Base-by-base conservation (phyloP, 2,888 invertebrate genomes). In the Clivina fossor region DNA sequence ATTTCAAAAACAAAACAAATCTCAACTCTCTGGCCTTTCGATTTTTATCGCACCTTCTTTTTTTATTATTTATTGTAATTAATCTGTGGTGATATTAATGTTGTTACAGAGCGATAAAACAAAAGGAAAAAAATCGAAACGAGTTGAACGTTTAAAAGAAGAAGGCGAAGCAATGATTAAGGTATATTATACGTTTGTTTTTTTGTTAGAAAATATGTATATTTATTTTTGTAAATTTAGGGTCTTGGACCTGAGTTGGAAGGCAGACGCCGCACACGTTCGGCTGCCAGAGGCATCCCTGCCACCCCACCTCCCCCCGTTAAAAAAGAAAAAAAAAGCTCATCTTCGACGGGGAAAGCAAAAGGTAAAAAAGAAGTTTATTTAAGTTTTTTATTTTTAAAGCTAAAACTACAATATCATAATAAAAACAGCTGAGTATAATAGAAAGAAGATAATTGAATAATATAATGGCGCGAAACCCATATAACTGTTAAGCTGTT, bases 181-280 rank as follows among this genome's bases (percentile, higher is more conserved):
- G 74, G 79, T 78, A 65, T 41, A 4, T 7, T 18, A 41, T n/a
- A 13, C 11, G 11, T 3, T 2, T 5, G 13, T 20, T 41, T 41
- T 22, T 41, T 3, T 41, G 13, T 16, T 11, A 24, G 2, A 41
- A 41, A 9, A 32, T 32, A 9, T 18, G 1, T 15, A 37, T 43
- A 47, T 56, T 44, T 54, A n/a, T n/a, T n/a, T n/a, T n/a, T n/a
- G n/a, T n/a, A n/a, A 46, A 66, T 65, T 28, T 63, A 79, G 79
- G 77, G 75, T 58, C 66, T 79, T 59, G 76, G 75, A 58, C 74
- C 76, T 2, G 79, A 80, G 63, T 72, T 78, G 7, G 80, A 80
- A 61, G 80, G 80, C 3, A 72, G 80, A 59, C 75, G 81, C 58
- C 75, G 80, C 46, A 81, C 81, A 5, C 72, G 81, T 26, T 80